phyloP scores from a whole-genome alignment of 2,113 vertebrate species.

The Prunella fulvescens region DNA sequence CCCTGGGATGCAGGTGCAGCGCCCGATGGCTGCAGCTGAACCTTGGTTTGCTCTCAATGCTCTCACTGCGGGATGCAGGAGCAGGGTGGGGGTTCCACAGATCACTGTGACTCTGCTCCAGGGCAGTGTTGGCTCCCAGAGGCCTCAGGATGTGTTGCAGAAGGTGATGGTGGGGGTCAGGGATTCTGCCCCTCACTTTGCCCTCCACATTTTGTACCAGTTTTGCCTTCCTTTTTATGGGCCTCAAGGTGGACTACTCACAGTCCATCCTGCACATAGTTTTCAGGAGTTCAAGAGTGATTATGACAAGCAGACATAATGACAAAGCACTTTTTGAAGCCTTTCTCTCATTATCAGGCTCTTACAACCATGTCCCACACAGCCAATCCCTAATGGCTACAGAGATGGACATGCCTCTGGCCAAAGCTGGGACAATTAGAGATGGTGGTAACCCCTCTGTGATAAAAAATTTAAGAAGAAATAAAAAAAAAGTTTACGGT shows the following conservation, averaged over 20 bases:
- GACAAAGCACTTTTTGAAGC: neutral
- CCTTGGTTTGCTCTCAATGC: accelerated
- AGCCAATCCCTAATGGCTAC: neutral
- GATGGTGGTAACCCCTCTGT: neutral
- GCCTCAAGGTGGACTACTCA: accelerated
- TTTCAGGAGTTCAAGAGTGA: neutral
- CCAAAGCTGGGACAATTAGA: neutral
- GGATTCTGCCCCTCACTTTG: neutral
- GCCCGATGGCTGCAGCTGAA: accelerated
- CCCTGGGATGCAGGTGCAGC: accelerated
- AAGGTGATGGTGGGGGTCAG: accelerated
- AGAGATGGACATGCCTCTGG: accelerated
- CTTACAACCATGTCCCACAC: neutral
- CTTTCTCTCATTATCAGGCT: neutral
- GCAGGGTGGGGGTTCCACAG: too few relatives aligned
- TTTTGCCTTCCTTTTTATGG: neutral
- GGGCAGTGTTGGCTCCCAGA: accelerated
- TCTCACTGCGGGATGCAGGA: neutral
- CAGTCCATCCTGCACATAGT: accelerated
- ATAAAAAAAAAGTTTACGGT: neutral
- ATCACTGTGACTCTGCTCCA: neutral
- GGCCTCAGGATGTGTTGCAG: accelerated
- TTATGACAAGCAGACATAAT: neutral
- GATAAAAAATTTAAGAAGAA: neutral
- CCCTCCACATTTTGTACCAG: too few relatives aligned